Conservation (phyloP, 2,888 invertebrate genomes). For the Nebria salina region DNA sequence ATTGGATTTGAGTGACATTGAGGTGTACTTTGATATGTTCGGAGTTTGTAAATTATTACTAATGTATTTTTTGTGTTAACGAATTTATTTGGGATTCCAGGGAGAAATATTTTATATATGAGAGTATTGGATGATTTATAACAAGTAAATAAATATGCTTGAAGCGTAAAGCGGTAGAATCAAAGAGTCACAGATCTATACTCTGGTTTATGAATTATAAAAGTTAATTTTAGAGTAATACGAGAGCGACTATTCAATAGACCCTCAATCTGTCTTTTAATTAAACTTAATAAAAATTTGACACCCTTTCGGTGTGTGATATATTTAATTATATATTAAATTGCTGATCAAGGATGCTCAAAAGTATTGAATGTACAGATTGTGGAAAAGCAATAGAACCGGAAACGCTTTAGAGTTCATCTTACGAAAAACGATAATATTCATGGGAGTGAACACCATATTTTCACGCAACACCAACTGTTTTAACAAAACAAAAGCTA, state of each 20-base stretch:
- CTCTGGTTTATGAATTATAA: no score
- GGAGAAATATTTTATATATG: neutral
- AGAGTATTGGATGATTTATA: neutral
- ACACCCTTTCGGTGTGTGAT: neutral
- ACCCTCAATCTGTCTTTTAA: neutral
- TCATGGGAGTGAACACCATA: no score
- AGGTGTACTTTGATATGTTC: neutral
- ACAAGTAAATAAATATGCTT: no score
- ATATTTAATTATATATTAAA: neutral
- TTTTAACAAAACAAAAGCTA: neutral
- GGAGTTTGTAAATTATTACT: neutral
- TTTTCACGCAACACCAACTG: neutral
- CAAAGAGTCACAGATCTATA: no score
- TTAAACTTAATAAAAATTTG: neutral
- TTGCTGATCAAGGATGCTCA: neutral
- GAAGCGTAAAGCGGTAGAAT: no score
- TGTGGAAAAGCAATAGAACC: no score
- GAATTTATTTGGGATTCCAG: neutral
- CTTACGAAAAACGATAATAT: no score
- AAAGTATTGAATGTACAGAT: neutral
- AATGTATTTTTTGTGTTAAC: neutral
- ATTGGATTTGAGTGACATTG: constrained; percentile 1
- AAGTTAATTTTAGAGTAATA: no score
- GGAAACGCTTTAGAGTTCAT: no score
- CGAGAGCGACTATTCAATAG: neutral